Percentiles rank a stretch among this genome's conserved stretches.
phyloP scores from a whole-genome alignment of 2,797 vertebrate genomes.

The Balearica regulorum region DNA sequence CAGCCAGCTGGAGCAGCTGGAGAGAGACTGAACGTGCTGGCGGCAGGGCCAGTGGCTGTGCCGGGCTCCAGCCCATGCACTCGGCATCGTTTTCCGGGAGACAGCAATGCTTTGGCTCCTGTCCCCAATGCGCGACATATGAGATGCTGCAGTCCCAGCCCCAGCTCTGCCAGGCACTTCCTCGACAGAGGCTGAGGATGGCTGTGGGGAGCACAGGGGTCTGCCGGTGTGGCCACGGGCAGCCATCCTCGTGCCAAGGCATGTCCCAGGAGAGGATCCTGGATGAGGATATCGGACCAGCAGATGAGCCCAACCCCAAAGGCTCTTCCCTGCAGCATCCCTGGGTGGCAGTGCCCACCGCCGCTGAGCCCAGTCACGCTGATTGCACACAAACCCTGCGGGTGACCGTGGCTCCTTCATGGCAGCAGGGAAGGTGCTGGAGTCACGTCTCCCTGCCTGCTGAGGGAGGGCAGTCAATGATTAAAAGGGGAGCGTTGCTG shows the following conservation, averaged over 20 bases:
- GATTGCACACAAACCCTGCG: rapidly evolving
- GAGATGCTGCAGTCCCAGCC: neutral
- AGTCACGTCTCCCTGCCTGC: neutral
- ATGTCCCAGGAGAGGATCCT: neutral
- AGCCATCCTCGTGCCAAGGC: neutral
- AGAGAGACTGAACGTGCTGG: neutral
- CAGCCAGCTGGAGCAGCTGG: neutral
- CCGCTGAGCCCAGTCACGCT: neutral
- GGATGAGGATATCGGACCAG: neutral
- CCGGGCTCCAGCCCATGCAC: neutral
- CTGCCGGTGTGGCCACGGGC: rapidly evolving
- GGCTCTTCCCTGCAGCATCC: neutral
- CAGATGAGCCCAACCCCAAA: neutral
- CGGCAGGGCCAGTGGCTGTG: neutral
- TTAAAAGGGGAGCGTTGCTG: neutral
- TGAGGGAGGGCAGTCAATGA: neutral
- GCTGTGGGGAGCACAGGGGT: rapidly evolving
- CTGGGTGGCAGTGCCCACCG: neutral
- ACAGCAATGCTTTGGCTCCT: neutral
- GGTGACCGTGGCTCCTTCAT: neutral
- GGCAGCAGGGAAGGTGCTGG: neutral
- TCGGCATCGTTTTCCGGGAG: neutral
- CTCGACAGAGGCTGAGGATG: neutral
- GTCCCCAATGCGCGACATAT: rapidly evolving
- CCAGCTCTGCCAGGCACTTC: neutral